Evolutionary conservation across 2,797 vertebrate species (phyloP).

Genomic region (Sciurus vulgaris): DNA sequence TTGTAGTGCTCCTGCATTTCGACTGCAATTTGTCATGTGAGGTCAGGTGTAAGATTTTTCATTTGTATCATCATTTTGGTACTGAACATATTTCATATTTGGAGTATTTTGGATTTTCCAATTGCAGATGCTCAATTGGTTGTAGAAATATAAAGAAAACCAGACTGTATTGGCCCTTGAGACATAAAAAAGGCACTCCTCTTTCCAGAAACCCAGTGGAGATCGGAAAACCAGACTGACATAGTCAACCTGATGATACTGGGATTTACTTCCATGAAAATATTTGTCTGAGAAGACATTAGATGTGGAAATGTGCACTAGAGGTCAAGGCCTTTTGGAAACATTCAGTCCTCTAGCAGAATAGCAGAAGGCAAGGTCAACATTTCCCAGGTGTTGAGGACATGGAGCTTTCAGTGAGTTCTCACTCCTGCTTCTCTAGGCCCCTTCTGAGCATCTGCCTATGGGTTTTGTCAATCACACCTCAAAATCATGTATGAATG

Average conservation of each 20-base stretch:
- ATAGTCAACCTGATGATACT: background rate
- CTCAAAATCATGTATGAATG: background rate
- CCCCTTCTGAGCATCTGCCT: background rate
- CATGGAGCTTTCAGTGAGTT: background rate
- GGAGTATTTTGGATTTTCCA: background rate
- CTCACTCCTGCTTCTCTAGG: background rate
- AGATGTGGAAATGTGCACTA: background rate
- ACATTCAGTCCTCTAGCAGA: background rate
- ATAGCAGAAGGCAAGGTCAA: background rate
- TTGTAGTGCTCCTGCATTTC: background rate
- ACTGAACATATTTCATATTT: background rate
- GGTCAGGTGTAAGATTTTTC: background rate
- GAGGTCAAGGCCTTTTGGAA: background rate
- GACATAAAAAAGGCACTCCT: background rate
- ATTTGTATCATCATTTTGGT: background rate
- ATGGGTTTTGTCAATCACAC: background rate
- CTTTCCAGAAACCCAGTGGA: background rate
- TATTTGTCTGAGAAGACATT: background rate
- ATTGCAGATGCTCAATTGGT: background rate
- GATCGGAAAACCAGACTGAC: background rate
- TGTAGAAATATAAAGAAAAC: background rate
- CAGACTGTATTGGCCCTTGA: background rate
- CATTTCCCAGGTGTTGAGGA: background rate
- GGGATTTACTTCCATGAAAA: constrained; percentile 31
- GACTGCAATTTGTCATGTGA: background rate